Base-by-base conservation (phyloP, 2,113 vertebrate species). In the Poeciliopsis retropinna region DNA sequence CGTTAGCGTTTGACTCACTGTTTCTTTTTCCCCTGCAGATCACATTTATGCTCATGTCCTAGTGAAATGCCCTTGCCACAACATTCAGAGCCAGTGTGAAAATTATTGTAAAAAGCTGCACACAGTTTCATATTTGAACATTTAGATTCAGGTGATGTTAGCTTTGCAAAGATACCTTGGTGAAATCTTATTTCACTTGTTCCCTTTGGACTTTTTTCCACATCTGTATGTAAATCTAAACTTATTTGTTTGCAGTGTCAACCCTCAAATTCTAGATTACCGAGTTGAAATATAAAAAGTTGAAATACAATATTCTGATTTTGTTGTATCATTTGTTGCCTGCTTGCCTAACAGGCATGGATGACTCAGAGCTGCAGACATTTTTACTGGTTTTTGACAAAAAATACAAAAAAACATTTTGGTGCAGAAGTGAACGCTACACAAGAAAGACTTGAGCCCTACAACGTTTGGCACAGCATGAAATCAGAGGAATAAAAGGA, bases 31-130 rank as follows among this genome's bases (percentile, higher is more conserved):
- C 79, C 39, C 73, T 76, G 60, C 83, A 64, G 72, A 66, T 67
- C 62, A 64, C 13, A n/a, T 13, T 74, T 60, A 1, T 61, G 7
- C 27, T 3, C 14, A 22, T n/a, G 54, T 78, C 44, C 79, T 22
- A 39, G 64, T 70, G 31, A 75, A 80, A 29, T 31, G 81, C 75
- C 83, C 81, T 90, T 84, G 51, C 22, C 25, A 57, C 17, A 57
- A 25, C 22, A 25, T 25, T n/a, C 51, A 57, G 8, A 57, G 25
- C 51, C 25, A 10, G 2, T 2, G 51, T 57, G 17, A n/a, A 57
- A 57, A n/a, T 9, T 2, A 17, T n/a, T n/a, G 17, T n/a, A n/a
- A 25, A 57, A 57, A 57, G 25, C 51, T 57, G 51, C 10, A 47
- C 17, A 19, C 14, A 47, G 17, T 17, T 47, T 47, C 5, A 47